Evolutionary conservation across 2,797 vertebrate species (phyloP), one percentile per base, ranked within the genome.

Genomic region (Lates japonicus): DNA sequence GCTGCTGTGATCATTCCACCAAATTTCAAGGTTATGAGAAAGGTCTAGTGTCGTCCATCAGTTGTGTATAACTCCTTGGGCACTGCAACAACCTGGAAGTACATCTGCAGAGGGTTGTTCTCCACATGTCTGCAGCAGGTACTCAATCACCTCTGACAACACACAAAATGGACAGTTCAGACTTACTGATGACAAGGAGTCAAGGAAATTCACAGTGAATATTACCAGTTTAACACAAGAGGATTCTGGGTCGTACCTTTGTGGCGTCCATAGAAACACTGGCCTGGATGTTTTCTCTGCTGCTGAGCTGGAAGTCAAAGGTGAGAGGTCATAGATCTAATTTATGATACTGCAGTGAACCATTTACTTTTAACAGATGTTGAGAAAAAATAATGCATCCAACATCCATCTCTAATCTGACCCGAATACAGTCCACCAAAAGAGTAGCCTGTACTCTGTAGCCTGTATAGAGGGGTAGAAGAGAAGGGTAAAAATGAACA

Each of bases 211-310:
- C 67, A 91, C 17, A 16, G 82, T 93, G 35, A 87, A 0, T 6
- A 63, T 93, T 29, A 58, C 0, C 51, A 48, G 10, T 17, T 31
- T 93, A 75, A 90, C 46, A 39, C 1, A 11, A 10, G 14, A 39
- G 4, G 81, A 93, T 52, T 80, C 86, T 72, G 91, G 90, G 25
- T 51, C 0, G 7, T 93, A 92, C 39, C 84, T 93, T 16, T 93
- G 91, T 70, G 91, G 86, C 0, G 17, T 88, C 55, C 72, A 67
- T 0, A 54, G 0, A 54, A 51, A 55, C 69, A 44, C 22, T 0
- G 20, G 39, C 39, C 37, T 70, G 44, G 25, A 29, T 29, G 37
- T 49, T 67, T 90, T 92, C 79, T 64, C 73, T 84, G 87, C 76
- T 63, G 51, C 80, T 19, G 12, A 80, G 5, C 48, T 89, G n/a